phyloP scores from a whole-genome alignment of 2,797 vertebrate species.

The Coregonus suidteri region DNA sequence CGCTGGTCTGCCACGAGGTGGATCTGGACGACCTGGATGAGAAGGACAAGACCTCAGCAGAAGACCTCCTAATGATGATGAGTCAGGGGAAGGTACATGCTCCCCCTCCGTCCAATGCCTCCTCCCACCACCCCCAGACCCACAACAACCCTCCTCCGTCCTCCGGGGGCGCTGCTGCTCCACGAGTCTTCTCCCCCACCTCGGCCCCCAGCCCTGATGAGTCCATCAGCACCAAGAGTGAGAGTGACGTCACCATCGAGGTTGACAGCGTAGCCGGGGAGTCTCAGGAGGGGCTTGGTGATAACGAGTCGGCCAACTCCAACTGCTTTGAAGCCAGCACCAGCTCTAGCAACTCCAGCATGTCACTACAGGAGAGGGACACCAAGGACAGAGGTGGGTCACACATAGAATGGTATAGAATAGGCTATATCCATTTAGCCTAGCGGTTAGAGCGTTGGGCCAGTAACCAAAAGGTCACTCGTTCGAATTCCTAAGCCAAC shows the following conservation, averaged over 20 bases:
- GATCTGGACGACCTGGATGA: constrained; percentile 95
- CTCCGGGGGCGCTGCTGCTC: constrained; percentile 52
- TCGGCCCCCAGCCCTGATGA: constrained; percentile 80
- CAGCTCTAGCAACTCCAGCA: constrained; percentile 81
- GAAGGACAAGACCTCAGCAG: constrained; percentile 81
- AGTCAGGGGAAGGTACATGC: not conserved
- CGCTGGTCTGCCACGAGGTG: constrained; percentile 93
- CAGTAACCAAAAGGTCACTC: too few relatives aligned
- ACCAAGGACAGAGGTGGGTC: constrained; percentile 84
- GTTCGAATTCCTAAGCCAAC: too few relatives aligned
- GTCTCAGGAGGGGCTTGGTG: constrained; percentile 83
- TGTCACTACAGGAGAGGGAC: constrained; percentile 79
- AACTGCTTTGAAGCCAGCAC: constrained; percentile 84
- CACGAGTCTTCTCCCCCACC: constrained; percentile 69
- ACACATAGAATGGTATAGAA: rapidly evolving
- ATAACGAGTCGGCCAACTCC: constrained; percentile 72
- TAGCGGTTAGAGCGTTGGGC: too few relatives aligned
- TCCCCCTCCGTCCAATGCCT: constrained; percentile 56
- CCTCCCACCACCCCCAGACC: constrained; percentile 49
- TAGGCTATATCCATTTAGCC: too few relatives aligned
- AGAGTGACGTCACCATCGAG: constrained; percentile 83
- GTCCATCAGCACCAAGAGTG: constrained; percentile 79
- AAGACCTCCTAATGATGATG: constrained; percentile 76
- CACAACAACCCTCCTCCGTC: constrained; percentile 53
- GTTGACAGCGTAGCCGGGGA: constrained; percentile 77